Evolutionary conservation across 2,888 invertebrate genomes (phyloP).

Genomic region (Agrilus biguttatus): DNA sequence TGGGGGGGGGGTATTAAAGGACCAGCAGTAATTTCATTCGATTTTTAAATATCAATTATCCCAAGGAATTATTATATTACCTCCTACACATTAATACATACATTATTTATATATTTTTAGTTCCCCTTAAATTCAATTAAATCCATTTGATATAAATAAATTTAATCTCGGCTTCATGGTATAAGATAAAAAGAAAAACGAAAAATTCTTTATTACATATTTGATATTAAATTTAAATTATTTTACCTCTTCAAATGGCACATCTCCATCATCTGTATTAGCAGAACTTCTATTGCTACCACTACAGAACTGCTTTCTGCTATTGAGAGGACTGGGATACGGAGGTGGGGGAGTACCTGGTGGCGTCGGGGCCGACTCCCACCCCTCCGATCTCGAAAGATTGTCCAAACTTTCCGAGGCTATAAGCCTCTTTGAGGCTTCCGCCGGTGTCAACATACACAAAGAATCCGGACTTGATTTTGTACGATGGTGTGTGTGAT

Average conservation of each 20-base stretch:
- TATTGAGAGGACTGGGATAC: conserved; percentile 39
- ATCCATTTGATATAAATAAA: no score
- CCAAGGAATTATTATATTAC: no score
- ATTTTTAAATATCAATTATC: no score
- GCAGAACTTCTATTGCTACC: conserved; percentile 14
- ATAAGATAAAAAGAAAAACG: conserved; percentile 1
- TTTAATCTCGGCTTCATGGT: not conserved
- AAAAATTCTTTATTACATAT: not conserved
- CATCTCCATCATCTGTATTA: conserved; percentile 18
- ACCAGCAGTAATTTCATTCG: no score
- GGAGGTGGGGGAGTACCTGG: conserved; percentile 48
- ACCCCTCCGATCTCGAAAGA: conserved; percentile 31
- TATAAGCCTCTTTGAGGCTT: conserved; percentile 35
- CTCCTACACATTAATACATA: no score
- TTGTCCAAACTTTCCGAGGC: conserved; percentile 47
- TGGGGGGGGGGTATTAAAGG: no score
- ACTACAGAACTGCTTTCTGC: conserved; percentile 16
- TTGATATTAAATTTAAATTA: not conserved
- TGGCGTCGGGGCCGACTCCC: conserved; percentile 27
- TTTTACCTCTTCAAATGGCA: conserved; percentile 16
- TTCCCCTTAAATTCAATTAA: no score
- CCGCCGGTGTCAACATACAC: conserved; percentile 24
- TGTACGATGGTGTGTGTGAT: conserved; percentile 44
- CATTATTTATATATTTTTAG: no score
- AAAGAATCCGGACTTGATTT: conserved; percentile 50